Conservation (phyloP, 1,140 invertebrate species). For the Zelostemma sp. region DNA sequence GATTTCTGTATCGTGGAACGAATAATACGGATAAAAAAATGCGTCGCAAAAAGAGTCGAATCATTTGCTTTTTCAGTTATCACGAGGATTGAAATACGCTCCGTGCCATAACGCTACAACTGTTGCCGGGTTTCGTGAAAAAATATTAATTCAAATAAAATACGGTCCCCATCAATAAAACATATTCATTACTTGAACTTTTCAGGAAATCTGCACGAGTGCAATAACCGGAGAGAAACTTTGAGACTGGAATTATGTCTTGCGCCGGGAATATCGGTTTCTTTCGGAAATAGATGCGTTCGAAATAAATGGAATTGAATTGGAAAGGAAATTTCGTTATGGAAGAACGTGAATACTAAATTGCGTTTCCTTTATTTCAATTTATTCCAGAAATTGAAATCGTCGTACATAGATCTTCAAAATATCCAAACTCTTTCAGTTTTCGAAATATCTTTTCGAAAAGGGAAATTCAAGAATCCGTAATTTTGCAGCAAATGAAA, state of each 20-base stretch:
- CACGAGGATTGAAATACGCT: conserved; percentile 30
- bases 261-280: background rate
- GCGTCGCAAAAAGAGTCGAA: conserved; percentile 13
- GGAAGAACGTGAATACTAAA: too few species aligned
- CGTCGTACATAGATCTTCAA: too few species aligned
- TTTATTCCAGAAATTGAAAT: background rate
- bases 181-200: background rate
- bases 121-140: too few species aligned
- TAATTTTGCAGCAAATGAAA: too few species aligned
- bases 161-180: background rate
- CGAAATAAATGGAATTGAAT: background rate
- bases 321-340: background rate
- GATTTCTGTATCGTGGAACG: conserved; percentile 12
- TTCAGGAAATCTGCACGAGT: background rate
- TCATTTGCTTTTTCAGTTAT: background rate
- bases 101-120: conserved; percentile 24
- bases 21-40: conserved; percentile 6
- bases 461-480: too few species aligned
- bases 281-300: background rate
- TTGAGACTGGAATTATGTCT: background rate
- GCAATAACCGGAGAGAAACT: background rate
- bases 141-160: background rate
- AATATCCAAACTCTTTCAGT: too few species aligned
- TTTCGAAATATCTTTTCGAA: too few species aligned
- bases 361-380: background rate